Percentiles rank a stretch among this genome's conserved stretches.
Evolutionary conservation across 2,113 vertebrate species (phyloP).

Genomic region (Suncus etruscus): DNA sequence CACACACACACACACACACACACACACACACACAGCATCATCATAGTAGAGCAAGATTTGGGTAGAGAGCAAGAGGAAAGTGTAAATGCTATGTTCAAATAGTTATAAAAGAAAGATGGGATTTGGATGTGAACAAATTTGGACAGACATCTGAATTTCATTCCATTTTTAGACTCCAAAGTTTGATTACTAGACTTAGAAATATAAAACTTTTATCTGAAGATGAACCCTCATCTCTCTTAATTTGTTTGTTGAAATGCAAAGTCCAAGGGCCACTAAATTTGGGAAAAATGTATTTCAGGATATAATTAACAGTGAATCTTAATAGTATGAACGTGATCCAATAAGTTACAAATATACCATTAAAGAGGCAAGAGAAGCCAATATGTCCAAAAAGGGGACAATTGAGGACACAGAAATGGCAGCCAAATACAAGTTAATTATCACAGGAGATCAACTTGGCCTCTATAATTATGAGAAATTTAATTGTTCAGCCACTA

Average conservation of each 20-base stretch:
- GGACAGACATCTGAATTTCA: neutral
- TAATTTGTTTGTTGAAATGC: neutral
- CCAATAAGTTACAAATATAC: neutral
- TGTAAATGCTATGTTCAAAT: neutral
- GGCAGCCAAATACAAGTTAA: neutral
- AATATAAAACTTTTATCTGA: neutral
- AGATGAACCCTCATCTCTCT: neutral
- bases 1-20: too few relatives aligned
- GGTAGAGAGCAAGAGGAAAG: neutral
- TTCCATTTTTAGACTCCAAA: neutral
- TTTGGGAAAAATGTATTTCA: neutral
- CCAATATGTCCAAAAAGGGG: neutral
- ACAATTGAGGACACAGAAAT: neutral
- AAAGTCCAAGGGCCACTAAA: neutral
- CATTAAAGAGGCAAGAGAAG: neutral
- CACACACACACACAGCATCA: too few relatives aligned
- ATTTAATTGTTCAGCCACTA: neutral
- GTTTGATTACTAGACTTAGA: conserved; percentile 32
- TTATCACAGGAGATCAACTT: neutral
- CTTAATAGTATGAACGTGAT: neutral
- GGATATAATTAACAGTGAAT: neutral
- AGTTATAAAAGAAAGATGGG: neutral
- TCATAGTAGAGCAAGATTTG: too few relatives aligned
- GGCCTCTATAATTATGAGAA: neutral
- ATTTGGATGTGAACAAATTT: neutral